Base-by-base conservation (phyloP, 2,888 invertebrate species). In the Opisthograptis luteolata region DNA sequence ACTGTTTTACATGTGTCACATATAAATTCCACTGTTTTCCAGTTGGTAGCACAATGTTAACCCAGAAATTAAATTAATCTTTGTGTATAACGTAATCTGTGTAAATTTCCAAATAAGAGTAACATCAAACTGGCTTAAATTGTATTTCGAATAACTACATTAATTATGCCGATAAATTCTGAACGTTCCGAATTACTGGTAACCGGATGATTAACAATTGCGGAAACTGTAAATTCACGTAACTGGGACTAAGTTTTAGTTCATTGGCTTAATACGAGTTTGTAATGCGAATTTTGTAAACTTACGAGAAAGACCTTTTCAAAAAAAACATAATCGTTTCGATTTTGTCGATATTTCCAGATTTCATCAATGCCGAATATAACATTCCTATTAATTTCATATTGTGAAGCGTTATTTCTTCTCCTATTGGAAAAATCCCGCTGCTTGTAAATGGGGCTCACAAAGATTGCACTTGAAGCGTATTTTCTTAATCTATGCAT, bases 101-200 rank as follows among this genome's bases (percentile, higher is more conserved):
- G 54, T 63, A 59, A 53, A 57, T 58, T 46, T 60, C 49, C 46
- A 35, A 58, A 57, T 56, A 54, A 53, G 55, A 57, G 54, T 42
- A 58, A 61, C 60, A 62, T 60, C 54, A 60, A 66, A 58, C 44
- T 43, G 40, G 60, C 60, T 53, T 52, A 58, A 61, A 63, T 62
- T 55, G 62, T 58, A 55, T 62, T 62, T 45, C 54, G 56, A 62
- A 59, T 62, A 56, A 58, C 55, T 57, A 49, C 55, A 51, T 55
- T 65, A 65, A 65, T 66, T 63, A 64, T 55, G 55, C 50, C 47
- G 56, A 65, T 60, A 60, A 61, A 58, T 58, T 45, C 53, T 46
- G 46, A 55, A 54, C 55, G 54, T 46, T 57, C 45, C 15, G 15
- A 32, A n/a, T 8, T 22, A 22, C 13, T 30, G 20, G 20, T 1